These are phyloP conservation scores for Elmis aenea DNA, from an alignment of 2,888 invertebrate genomes.

Conservation along the genomic window DNA sequence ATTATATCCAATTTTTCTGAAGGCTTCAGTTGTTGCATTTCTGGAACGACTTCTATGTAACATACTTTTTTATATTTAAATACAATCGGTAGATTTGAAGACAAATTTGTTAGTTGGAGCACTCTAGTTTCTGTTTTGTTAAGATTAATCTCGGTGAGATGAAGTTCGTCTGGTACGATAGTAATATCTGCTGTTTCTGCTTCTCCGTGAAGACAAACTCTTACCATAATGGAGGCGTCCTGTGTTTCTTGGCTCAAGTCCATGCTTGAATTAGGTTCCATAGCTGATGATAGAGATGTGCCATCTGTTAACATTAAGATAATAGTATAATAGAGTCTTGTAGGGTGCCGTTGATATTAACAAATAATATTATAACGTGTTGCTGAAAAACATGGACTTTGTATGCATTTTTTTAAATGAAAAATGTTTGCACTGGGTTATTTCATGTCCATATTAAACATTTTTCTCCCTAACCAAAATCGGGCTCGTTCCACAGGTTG, in stretches of 20 bases:
- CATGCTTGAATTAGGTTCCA: not conserved
- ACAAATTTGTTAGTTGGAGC: slow-evolving; percentile 48
- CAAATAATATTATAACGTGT: too few relatives aligned
- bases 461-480: too few relatives aligned
- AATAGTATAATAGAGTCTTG: too few relatives aligned
- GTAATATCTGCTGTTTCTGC: slow-evolving; percentile 49
- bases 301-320: too few relatives aligned
- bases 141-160: slow-evolving; percentile 48
- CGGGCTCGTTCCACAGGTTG: too few relatives aligned
- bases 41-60: slow-evolving; percentile 46
- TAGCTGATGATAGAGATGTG: not conserved
- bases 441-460: too few relatives aligned
- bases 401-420: too few relatives aligned
- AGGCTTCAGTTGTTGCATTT: slow-evolving; percentile 42
- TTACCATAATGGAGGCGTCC: slow-evolving; percentile 33
- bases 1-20: slow-evolving; percentile 36
- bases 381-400: too few relatives aligned
- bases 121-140: slow-evolving; percentile 40
- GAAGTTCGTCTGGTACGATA: slow-evolving; percentile 48
- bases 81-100: slow-evolving; percentile 43
- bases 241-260: too few relatives aligned
- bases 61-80: slow-evolving; percentile 44
- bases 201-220: slow-evolving; percentile 55
- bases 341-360: too few relatives aligned
- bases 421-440: too few relatives aligned